phyloP scores from a whole-genome alignment of 2,888 invertebrate genomes.

The Nymphalis urticae region DNA sequence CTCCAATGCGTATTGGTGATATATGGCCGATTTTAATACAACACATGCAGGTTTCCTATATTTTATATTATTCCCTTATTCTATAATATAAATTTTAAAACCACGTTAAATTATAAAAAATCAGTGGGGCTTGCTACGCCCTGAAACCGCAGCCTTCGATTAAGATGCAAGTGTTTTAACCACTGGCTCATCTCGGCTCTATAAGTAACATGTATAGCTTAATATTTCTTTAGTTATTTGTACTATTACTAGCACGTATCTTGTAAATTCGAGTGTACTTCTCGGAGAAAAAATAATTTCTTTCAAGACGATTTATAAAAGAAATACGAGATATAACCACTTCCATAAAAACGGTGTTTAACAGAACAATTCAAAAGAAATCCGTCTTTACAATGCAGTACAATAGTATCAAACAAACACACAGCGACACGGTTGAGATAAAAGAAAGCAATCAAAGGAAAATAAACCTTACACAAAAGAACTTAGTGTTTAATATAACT shows the following conservation, averaged over 20 bases:
- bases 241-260: background rate
- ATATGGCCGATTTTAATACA: too few species aligned
- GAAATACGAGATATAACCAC: slow-evolving; percentile 25
- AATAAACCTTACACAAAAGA: slow-evolving; percentile 28
- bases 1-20: too few species aligned
- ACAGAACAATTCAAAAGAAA: slow-evolving; percentile 37
- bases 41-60: too few species aligned
- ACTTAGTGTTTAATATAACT: slow-evolving; percentile 24
- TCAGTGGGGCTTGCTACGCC: too few species aligned
- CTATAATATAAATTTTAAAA: too few species aligned
- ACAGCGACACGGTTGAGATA: slow-evolving; percentile 27
- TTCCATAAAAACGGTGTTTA: slow-evolving; percentile 45
- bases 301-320: slow-evolving; percentile 23
- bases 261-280: slow-evolving; percentile 6
- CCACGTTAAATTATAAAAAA: too few species aligned
- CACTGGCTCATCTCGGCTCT: too few species aligned
- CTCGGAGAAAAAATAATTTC: slow-evolving; percentile 15
- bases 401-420: slow-evolving; percentile 44
- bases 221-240: background rate
- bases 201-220: too few species aligned
- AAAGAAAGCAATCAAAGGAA: slow-evolving; percentile 20
- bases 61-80: too few species aligned
- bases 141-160: too few species aligned
- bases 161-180: too few species aligned
- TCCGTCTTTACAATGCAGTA: slow-evolving; percentile 41